Base-by-base conservation (phyloP, 1,140 invertebrate species). In the Leguminivora glycinivorella region DNA sequence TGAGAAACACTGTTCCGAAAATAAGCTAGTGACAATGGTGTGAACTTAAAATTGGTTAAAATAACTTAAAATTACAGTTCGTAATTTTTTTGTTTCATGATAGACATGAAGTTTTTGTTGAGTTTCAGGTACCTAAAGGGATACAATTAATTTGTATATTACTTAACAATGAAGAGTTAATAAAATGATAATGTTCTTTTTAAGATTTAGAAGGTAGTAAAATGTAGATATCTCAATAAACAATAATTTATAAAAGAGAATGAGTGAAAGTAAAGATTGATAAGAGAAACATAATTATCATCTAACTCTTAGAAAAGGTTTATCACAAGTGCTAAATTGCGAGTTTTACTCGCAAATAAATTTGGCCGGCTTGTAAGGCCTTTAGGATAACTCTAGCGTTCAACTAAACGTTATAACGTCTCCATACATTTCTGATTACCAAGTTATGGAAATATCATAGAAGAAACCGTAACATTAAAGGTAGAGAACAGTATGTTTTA, bases 1-100 rank as follows among this genome's bases (percentile, higher is more conserved):
- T 91, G 89, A 89, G 89, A 91, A 89, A 91, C 89, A 91, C 89
- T 91, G 89, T 84, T 88, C 83, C 76, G 80, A 73, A 82, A 81
- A 71, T 73, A 81, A 76, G 71, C 77, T 81, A 81, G 25, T 34
- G 66, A 34, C 19, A 73, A 82, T 71, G 58, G 58, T 63, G 58
- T 69, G 72, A 68, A 83, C 76, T 76, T 63, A 63, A 77, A 77
- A 77, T 73, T 77, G 81, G 72, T 75, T 76, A 79, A 81, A 81
- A 76, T 79, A 75, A 71, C 76, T 85, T 81, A 82, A 82, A 82
- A 80, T 63, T 63, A 63, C 58, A 29, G 58, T 60, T 26, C 19
- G 19, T 58, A 52, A 58, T 63, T 6, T 63, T 63, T 63, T 63
- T 63, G 25, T 63, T 63, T 63, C 58, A 63, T 63, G 58, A 63